Base-by-base conservation (phyloP, 2,797 vertebrate genomes). In the Anisognathus igniventris region DNA sequence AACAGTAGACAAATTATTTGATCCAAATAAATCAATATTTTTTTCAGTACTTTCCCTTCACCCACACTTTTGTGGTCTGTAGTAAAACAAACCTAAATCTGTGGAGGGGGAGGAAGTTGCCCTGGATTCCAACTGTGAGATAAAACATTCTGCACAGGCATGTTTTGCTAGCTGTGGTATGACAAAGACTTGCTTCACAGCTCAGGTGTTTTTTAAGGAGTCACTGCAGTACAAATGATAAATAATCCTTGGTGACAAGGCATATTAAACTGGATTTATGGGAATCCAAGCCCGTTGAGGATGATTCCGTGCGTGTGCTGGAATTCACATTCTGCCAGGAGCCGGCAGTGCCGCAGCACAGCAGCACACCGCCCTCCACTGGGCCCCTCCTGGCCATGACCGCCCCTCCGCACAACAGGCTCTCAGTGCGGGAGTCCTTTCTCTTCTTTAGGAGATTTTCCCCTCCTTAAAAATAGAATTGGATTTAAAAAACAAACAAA, bases 291-390 rank as follows among this genome's bases (percentile, higher is more conserved):
- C 14, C 50, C 14, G 19, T 27, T 35, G 68, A 25, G 44, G 19
- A 18, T 44, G n/a, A 47, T 51, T 71, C 27, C 1, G 12, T n/a
- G 10, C 6, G 1, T 67, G 48, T 12, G 28, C 21, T 56, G 66
- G n/a, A 27, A 15, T 75, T 17, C 39, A 14, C 33, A 0, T 51
- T 71, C 37, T 56, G 45, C 56, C n/a, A 7, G 42, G 42, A 25
- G n/a, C 57, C 54, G 74, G 27, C 50, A 22, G 37, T 14, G n/a
- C 37, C 0, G 4, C 58, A 62, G 68, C 82, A 3, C 75, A 95
- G 88, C 88, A 27, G 56, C 68, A 60, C 89, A 61, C n/a, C 40
- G 95, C 95, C 96, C 93, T 95, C 89, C 81, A 0, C 86, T 7
- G 92, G 91, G 75, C 30, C 25, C 19, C 13, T 3, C 14, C 3